phyloP scores from a whole-genome alignment of 2,888 invertebrate genomes.

The Apeira syringaria region DNA sequence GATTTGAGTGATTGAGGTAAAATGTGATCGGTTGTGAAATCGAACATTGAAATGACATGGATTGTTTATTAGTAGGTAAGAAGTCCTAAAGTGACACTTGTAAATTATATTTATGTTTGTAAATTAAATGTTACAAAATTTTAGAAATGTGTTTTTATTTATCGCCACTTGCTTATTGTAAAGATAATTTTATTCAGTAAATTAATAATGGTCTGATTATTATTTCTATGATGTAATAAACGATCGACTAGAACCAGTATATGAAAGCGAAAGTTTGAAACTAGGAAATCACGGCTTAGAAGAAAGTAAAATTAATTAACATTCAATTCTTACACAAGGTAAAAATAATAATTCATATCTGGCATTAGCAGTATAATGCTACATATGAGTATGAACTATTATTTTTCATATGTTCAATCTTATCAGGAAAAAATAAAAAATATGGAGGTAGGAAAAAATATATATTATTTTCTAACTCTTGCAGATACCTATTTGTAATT shows the following conservation, averaged over 20 bases:
- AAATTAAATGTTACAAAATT: constrained; percentile 56
- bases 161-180: not conserved
- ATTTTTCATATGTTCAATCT: too few species aligned
- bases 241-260: not conserved
- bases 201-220: not conserved
- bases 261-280: constrained; percentile 5
- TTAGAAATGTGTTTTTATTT: constrained; percentile 10
- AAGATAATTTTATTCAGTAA: too few species aligned
- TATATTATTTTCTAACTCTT: too few species aligned
- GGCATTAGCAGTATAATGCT: too few species aligned
- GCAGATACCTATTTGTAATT: too few species aligned
- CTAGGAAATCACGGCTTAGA: constrained; percentile 3
- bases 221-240: constrained; percentile 5
- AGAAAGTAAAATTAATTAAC: constrained; percentile 3
- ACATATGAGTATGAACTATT: too few species aligned
- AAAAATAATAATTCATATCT: too few species aligned
- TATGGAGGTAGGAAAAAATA: too few species aligned
- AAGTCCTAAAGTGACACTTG: constrained; percentile 43
- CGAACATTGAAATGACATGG: constrained; percentile 9
- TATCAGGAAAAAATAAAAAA: too few species aligned
- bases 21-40: constrained; percentile 31
- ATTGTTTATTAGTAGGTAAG: constrained; percentile 20
- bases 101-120: constrained; percentile 67
- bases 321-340: not conserved
- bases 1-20: constrained; percentile 36